phyloP scores from a whole-genome alignment of 2,888 invertebrate species.

The Aleiodes alternator region DNA sequence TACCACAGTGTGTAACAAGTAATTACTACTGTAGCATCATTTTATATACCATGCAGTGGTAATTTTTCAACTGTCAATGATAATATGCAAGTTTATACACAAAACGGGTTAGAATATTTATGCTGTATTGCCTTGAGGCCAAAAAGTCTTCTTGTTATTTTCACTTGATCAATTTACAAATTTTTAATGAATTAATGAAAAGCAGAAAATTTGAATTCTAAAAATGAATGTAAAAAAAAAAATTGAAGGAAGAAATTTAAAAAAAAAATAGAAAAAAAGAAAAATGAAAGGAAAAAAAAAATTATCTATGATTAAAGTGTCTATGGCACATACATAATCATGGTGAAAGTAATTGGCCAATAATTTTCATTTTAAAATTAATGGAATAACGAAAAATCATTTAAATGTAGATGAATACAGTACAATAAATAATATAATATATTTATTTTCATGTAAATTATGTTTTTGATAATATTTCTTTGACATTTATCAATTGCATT shows the following conservation, averaged over 20 bases:
- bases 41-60: slow-evolving; percentile 10
- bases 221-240: slow-evolving; percentile 6
- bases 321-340: slow-evolving; percentile 3
- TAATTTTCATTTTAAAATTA: background rate
- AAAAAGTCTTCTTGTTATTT: background rate
- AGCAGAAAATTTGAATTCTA: background rate
- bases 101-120: slow-evolving; percentile 57
- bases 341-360: slow-evolving; percentile 12
- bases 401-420: slow-evolving; percentile 6
- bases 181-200: slow-evolving; percentile 1
- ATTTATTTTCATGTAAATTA: background rate
- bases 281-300: background rate
- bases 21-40: slow-evolving; percentile 25
- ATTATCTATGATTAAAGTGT: slow-evolving; percentile 22
- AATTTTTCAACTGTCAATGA: slow-evolving; percentile 59
- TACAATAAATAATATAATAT: background rate
- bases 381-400: background rate
- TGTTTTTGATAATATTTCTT: background rate
- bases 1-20: slow-evolving; percentile 20
- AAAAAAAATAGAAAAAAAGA: too few relatives aligned
- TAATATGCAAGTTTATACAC: slow-evolving; percentile 57
- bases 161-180: slow-evolving; percentile 15
- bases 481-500: slow-evolving; percentile 8
- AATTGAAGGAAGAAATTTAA: background rate
- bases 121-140: slow-evolving; percentile 53